A percentile compares a stretch with the other conserved stretches of the same genome.
These are phyloP conservation scores for Habropoda laboriosa DNA, from an alignment of 1,140 invertebrate species.

Conservation along the genomic window DNA sequence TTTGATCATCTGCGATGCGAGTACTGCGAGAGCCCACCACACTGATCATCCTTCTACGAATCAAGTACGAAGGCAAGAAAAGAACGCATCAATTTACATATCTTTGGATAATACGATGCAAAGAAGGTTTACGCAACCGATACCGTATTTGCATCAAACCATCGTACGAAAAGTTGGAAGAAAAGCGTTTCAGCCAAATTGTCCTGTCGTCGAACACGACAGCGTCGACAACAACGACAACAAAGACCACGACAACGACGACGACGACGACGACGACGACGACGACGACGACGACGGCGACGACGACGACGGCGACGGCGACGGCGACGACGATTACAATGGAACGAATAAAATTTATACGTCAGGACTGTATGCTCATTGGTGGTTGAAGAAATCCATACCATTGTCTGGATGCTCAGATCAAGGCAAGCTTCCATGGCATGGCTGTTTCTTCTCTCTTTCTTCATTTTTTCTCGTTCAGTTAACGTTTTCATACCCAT, in stretches of 20 bases:
- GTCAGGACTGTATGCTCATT: slow-evolving; percentile 93
- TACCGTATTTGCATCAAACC: slow-evolving; percentile 61
- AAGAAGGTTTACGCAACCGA: slow-evolving; percentile 67
- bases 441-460: slow-evolving; percentile 79
- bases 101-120: slow-evolving; percentile 17
- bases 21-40: not conserved
- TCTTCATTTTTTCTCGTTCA: slow-evolving; percentile 59
- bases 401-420: slow-evolving; percentile 82
- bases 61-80: slow-evolving; percentile 8
- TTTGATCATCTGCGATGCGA: not conserved
- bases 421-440: slow-evolving; percentile 83
- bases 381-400: slow-evolving; percentile 94
- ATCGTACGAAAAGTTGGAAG: slow-evolving; percentile 57
- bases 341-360: slow-evolving; percentile 83
- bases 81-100: not conserved
- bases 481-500: slow-evolving; percentile 60
- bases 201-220: slow-evolving; percentile 39
- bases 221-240: too few relatives aligned
- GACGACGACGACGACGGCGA: too few relatives aligned
- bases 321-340: slow-evolving; percentile 43
- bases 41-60: not conserved
- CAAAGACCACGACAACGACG: too few relatives aligned
- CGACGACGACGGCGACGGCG: too few relatives aligned
- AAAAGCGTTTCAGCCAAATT: slow-evolving; percentile 43
- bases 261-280: too few relatives aligned